Base-by-base conservation (phyloP, 1,140 invertebrate species). In the Microplitis mediator region DNA sequence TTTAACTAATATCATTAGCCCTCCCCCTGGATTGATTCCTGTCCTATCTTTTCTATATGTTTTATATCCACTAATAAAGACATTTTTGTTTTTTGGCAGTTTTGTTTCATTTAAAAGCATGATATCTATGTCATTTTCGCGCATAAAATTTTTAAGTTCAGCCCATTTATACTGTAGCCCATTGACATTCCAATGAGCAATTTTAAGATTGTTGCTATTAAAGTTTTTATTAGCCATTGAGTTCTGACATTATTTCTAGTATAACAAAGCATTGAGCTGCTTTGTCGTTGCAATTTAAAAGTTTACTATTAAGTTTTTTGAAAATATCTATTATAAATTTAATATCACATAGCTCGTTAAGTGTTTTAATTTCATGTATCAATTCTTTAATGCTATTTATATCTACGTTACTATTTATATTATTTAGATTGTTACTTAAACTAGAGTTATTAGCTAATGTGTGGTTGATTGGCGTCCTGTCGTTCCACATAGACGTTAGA, bases 181-280 rank as follows among this genome's bases (percentile, higher is more conserved):
- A 35, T 63, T 63, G 5, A n/a, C 61, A 8, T 77, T 77, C 76
- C 71, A 75, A 11, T 73, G 68, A 3, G 61, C 39, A 0, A 74
- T 67, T 32, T 67, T 76, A 13, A 74, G n/a, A n/a, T n/a, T n/a
- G n/a, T n/a, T n/a, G n/a, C n/a, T n/a, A n/a, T n/a, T 56, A 35
- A n/a, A 58, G n/a, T n/a, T n/a, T 50, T 23, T 35, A 36, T 4
- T 35, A 4, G 6, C 61, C 61, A 52, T 65, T 58, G 9, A 45
- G n/a, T 62, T 58, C 8, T 36, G 9, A 11, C n/a, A 63, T 4
- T 0, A n/a, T 2, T 34, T 61, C 3, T 5, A 56, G 11, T n/a
- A 69, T 4, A 6, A 51, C 74, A 16, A 31, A 13, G 4, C 54
- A n/a, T 58, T 61, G 32, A 31, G 31, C 39, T 31, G 14, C n/a